Evolutionary conservation across 35 echinoderm and acorn worm genomes (phyloP), one percentile per base, ranked within the genome.

Genomic region (Antedon bifida): DNA sequence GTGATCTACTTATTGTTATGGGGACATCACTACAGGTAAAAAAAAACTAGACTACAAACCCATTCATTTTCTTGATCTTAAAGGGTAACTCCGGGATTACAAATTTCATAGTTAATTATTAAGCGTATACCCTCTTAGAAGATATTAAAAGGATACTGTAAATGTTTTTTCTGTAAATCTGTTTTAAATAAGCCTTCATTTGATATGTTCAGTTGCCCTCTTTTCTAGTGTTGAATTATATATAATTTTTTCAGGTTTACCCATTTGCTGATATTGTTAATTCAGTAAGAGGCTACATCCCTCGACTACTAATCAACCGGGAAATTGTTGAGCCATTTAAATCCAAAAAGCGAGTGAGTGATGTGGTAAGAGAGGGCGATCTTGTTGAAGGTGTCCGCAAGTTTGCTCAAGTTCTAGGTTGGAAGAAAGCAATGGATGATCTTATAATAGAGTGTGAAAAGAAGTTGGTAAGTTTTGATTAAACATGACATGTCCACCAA

Each of bases 21-120:
- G 94, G 94, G 12, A 97, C 94, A 79, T 97, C 94, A n/a, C 80
- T 97, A 39, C 90, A 97, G 90, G 94, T 97, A 82, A 90, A 78
- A 42, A 34, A 77, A 12, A 23, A 64, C 38, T n/a, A n/a, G n/a
- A 42, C 38, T 42, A 13, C 38, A 42, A n/a, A n/a, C n/a, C n/a
- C n/a, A n/a, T n/a, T n/a, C n/a, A n/a, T n/a, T n/a, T n/a, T n/a
- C n/a, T n/a, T n/a, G n/a, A n/a, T n/a, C n/a, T n/a, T n/a, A n/a
- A n/a, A n/a, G n/a, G n/a, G n/a, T n/a, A n/a, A n/a, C n/a, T n/a
- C n/a, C n/a, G n/a, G n/a, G n/a, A n/a, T n/a, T n/a, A n/a, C n/a
- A n/a, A n/a, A n/a, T n/a, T n/a, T n/a, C n/a, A n/a, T n/a, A n/a
- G n/a, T n/a, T n/a, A n/a, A n/a, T n/a, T n/a, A n/a, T n/a, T n/a